phyloP scores from a whole-genome alignment of 2,113 vertebrate species.

The Lepisosteus osseus region DNA sequence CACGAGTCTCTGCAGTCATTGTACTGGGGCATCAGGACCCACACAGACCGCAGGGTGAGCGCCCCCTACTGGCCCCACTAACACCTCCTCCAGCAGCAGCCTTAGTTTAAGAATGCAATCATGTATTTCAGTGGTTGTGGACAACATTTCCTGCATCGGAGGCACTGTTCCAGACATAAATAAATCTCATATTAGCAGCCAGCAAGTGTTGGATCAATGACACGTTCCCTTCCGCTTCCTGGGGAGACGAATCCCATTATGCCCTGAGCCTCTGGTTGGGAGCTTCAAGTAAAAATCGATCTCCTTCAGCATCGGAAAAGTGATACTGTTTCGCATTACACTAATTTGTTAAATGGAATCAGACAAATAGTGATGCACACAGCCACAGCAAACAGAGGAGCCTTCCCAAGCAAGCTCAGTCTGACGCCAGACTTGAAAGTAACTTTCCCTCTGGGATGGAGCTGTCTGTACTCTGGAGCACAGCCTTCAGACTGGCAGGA shows the following conservation, averaged over 20 bases:
- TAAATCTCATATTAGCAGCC: too few species aligned
- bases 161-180: too few species aligned
- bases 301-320: neutral
- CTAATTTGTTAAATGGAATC: constrained; percentile 15
- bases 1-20: too few species aligned
- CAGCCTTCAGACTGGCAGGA: too few species aligned
- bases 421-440: constrained; percentile 12
- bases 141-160: neutral
- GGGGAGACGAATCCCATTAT: neutral
- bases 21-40: too few species aligned
- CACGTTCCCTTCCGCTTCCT: neutral
- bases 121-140: neutral
- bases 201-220: neutral
- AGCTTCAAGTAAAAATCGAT: neutral
- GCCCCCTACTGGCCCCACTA: too few species aligned
- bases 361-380: constrained; percentile 8
- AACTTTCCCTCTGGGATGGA: constrained; percentile 20
- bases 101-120: neutral
- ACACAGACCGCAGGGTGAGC: too few species aligned
- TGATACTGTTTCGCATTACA: neutral
- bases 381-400: neutral
- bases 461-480: too few species aligned
- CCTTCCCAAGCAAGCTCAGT: constrained; percentile 2
- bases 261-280: neutral
- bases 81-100: too few species aligned